Evolutionary conservation across 2,888 invertebrate genomes (phyloP), one percentile per base, ranked within the genome.

Genomic region (Xestoiulus laeticollis): DNA sequence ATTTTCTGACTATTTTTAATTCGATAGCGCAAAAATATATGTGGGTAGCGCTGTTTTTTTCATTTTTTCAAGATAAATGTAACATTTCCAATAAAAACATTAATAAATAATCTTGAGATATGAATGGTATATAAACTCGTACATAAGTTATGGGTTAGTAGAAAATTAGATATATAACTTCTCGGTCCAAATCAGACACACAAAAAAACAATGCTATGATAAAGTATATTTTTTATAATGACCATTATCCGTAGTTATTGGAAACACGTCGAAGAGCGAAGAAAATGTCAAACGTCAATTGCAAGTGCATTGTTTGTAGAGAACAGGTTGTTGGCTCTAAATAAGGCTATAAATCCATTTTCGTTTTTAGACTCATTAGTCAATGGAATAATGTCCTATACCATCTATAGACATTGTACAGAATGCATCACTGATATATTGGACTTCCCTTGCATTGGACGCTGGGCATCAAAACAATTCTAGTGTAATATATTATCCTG

Each of bases 201-300:
- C 12, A 26, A 2, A 78, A 78, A 78, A 78, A 78, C 26, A 30
- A 26, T 30, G 30, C 78, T 14, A 26, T 14, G 68, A 68, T 78
- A 78, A 78, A 78, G 78, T 30, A 78, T 26, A 30, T 78, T 78
- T 30, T 78, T 78, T 30, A 78, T 78, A 30, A 78, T 78, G 30
- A 14, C 30, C 78, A 78, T 78, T 78, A 78, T 78, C 78, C 78
- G 78, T 78, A 78, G 78, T 78, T 78, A 30, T 78, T 30, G 78
- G 78, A 78, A 78, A 78, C 78, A 14, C 30, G 5, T 30, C 14
- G 14, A 78, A 30, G 78, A 78, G 78, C 30, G 30, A 30, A 12
- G 26, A 26, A 78, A 78, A 78, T 78, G 78, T 30, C 78, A 78
- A 78, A 30, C 6, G 78, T 78, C 78, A 78, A 78, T 30, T 78